Base-by-base conservation (phyloP, 2,113 vertebrate genomes). In the Colossoma macropomum region DNA sequence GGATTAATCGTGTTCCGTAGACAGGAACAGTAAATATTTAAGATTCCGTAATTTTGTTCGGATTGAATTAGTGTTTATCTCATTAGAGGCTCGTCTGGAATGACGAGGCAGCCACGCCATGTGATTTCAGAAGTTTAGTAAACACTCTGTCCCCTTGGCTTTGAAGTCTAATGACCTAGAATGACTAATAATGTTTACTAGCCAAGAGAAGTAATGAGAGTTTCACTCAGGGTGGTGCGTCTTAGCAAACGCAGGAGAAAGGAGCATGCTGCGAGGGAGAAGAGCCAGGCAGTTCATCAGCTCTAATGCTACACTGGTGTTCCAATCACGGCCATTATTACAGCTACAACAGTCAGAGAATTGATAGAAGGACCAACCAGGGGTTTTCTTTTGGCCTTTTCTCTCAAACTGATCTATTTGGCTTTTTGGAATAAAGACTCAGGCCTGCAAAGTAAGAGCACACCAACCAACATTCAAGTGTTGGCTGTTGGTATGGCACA, bases 1-100 rank as follows among this genome's bases (percentile, higher is more conserved):
- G 77, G 84, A 90, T 89, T 89, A 90, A 79, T 86, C 54, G 28
- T 76, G 79, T 70, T 74, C 82, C 56, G 76, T 82, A 71, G 84
- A 88, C 79, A 81, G 80, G 87, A 88, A 90, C 80, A 79, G 89
- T 83, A 88, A 88, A 90, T 87, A 90, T 88, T 90, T 87, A 80
- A 85, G 75, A 86, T 80, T 82, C 74, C 69, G 86, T 75, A 63
- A 74, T 88, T 88, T 87, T 87, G 79, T 81, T 65, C 50, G 23
- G 71, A 85, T 81, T 81, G 80, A 86, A 88, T 87, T 86, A 84
- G 87, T 90, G 85, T 90, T 90, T 90, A 90, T 90, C 89, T 83
- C 82, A 85, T 87, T 85, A 87, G 71, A 77, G 63, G 77, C 83
- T 83, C 69, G 71, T 86, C 79, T 86, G 70, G 81, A 86, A 86